Base-by-base conservation (phyloP, 2,797 vertebrate species). In the Sarcophilus harrisii region DNA sequence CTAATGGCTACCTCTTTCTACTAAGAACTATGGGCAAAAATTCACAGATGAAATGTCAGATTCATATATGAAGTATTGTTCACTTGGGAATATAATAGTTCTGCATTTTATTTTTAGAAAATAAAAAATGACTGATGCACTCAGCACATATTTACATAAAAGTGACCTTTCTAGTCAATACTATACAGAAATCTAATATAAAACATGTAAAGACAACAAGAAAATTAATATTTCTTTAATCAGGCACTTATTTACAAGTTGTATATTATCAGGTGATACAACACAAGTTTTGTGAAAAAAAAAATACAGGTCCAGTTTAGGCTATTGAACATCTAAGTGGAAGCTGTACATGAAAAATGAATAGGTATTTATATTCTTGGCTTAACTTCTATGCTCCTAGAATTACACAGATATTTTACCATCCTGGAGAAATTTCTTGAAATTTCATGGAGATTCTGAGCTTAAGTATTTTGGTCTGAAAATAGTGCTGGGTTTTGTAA, bases 21-120 rank as follows among this genome's bases (percentile, higher is more conserved):
- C 0, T 11, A 96, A 91, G 95, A 4, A 89, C 91, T 97, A 93
- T 73, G 73, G 45, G 94, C 29, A 0, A 93, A 93, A 94, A 90
- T 32, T 11, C 90, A 93, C 90, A 95, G 92, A 91, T 66, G 18
- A 97, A 52, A 1, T 90, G 16, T 1, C 21, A 94, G 4, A 90
- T 32, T 11, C 90, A 93, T 87, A 95, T 92, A 91, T 66, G 18
- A 97, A 52, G 0, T 90, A 5, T 10, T 58, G 94, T 81, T 24
- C 5, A 90, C 55, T 52, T 9, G 1, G 1, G 0, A 38, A 95
- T 28, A 38, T 32, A 27, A 49, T 0, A 21, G 24, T 27, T 45
- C 9, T 87, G 38, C 38, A 49, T 45, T 87, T 49, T 12, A 49
- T 87, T 87, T 87, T 87, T 38, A 49, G 73, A 27, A 87, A 87